A percentile compares a stretch with the other conserved stretches of the same genome.
Conservation (phyloP, 2,888 invertebrate species). For the Tachystola acroxantha region DNA sequence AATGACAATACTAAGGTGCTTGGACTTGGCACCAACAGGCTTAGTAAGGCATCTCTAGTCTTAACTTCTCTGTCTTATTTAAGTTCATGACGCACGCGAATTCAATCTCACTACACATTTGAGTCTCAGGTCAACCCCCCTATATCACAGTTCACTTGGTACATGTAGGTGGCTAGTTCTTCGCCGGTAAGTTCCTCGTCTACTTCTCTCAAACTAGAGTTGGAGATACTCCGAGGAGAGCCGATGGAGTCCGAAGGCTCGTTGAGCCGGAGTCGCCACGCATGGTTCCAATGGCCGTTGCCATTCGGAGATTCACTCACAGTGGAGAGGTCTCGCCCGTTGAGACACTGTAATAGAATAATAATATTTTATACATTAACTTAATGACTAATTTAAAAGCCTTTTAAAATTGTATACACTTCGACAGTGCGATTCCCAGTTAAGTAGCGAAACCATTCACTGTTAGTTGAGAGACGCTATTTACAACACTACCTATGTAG, state of each 20-base stretch:
- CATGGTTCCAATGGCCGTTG: slow-evolving; percentile 52
- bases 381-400: neutral
- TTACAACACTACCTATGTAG: no score
- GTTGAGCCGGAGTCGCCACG: slow-evolving; percentile 40
- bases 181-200: slow-evolving; percentile 83
- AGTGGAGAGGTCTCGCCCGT: slow-evolving; percentile 50
- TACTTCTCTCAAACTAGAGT: slow-evolving; percentile 85
- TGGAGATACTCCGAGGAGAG: slow-evolving; percentile 81
- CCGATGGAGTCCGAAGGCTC: slow-evolving; percentile 62
- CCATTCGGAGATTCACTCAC: slow-evolving; percentile 59
- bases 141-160: slow-evolving; percentile 78
- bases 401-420: no score
- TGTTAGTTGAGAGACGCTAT: no score
- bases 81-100: no score
- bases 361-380: neutral
- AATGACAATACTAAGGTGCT: no score
- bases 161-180: slow-evolving; percentile 84
- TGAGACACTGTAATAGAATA: slow-evolving; percentile 43
- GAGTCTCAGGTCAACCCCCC: slow-evolving; percentile 66
- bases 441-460: no score
- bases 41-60: no score
- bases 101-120: slow-evolving; percentile 36
- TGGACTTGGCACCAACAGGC: no score
- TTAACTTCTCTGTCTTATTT: no score
- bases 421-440: no score